Conservation (phyloP, 2,888 invertebrate species). For the Arrhopalites spinosus region DNA sequence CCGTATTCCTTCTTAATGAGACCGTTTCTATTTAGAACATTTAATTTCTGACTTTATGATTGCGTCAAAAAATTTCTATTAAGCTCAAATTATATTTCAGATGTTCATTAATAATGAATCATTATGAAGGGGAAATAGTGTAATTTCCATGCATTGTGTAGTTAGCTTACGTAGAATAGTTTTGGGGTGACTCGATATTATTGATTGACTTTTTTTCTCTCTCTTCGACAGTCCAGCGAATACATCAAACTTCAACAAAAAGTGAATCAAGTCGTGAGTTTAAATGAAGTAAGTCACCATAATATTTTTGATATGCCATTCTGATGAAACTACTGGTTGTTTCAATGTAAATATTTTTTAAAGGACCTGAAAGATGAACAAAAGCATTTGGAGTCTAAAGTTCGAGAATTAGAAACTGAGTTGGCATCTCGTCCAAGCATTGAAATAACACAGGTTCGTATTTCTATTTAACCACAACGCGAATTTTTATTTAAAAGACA, state of each 20-base stretch:
- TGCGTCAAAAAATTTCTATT: too few relatives aligned
- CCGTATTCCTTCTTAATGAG: not conserved
- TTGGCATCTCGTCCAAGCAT: conserved; percentile 61
- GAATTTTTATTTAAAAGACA: not conserved
- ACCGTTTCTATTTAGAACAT: too few relatives aligned
- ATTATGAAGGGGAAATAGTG: too few relatives aligned
- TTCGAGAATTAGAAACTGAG: conserved; percentile 76
- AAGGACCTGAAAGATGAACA: conserved; percentile 71
- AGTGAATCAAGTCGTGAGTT: conserved; percentile 76
- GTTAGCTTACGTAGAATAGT: too few relatives aligned
- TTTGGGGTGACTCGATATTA: not conserved
- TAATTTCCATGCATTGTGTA: too few relatives aligned
- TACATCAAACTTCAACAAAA: conserved; percentile 78
- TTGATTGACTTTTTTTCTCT: not conserved
- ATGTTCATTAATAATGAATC: too few relatives aligned
- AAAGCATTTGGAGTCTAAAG: conserved; percentile 70
- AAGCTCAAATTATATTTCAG: too few relatives aligned
- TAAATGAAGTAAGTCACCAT: conserved; percentile 72
- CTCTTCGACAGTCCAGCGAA: conserved; percentile 49
- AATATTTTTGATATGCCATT: too few relatives aligned
- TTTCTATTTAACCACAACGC: not conserved
- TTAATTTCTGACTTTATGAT: too few relatives aligned
- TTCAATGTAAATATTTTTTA: too few relatives aligned
- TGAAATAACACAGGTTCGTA: conserved; percentile 54
- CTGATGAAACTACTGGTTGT: too few relatives aligned